phyloP scores from a whole-genome alignment of 2,888 invertebrate species.

The Melieria omissa region DNA sequence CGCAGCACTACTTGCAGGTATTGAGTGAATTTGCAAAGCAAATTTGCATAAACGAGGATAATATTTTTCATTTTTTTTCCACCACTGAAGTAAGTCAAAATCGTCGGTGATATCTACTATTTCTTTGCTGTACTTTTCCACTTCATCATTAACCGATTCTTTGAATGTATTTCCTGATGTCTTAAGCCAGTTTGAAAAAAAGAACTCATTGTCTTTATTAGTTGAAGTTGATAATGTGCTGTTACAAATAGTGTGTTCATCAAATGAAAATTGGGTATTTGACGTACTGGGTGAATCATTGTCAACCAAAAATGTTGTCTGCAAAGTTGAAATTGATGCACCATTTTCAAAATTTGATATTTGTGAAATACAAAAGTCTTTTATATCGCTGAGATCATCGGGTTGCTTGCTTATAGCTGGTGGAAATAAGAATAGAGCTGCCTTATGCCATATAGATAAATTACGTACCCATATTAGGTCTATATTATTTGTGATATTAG shows the following conservation, averaged over 20 bases:
- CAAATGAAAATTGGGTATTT: too few species aligned
- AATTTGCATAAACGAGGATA: slow-evolving; percentile 38
- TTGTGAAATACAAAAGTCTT: slow-evolving; percentile 34
- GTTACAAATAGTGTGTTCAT: too few species aligned
- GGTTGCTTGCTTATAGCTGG: slow-evolving; percentile 35
- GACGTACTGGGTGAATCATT: not conserved
- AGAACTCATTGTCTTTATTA: slow-evolving; percentile 34
- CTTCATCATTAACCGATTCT: slow-evolving; percentile 34
- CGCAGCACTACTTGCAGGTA: slow-evolving; percentile 41
- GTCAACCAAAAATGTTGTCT: slow-evolving; percentile 13
- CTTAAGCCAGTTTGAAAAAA: slow-evolving; percentile 36
- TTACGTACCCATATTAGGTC: slow-evolving; percentile 35
- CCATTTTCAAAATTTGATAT: slow-evolving; percentile 25
- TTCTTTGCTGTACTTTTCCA: slow-evolving; percentile 36
- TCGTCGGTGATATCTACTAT: slow-evolving; percentile 31
- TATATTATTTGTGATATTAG: slow-evolving; percentile 27
- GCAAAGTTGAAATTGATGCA: slow-evolving; percentile 21
- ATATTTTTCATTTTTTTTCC: slow-evolving; percentile 26
- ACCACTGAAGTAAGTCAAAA: slow-evolving; percentile 37
- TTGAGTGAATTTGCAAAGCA: slow-evolving; percentile 38
- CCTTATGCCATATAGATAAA: slow-evolving; percentile 38
- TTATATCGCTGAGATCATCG: slow-evolving; percentile 31
- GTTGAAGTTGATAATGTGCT: slow-evolving; percentile 11
- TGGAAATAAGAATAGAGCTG: slow-evolving; percentile 36
- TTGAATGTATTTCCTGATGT: slow-evolving; percentile 1